phyloP scores from a whole-genome alignment of 2,797 vertebrate genomes.

The Streptopelia turtur region DNA sequence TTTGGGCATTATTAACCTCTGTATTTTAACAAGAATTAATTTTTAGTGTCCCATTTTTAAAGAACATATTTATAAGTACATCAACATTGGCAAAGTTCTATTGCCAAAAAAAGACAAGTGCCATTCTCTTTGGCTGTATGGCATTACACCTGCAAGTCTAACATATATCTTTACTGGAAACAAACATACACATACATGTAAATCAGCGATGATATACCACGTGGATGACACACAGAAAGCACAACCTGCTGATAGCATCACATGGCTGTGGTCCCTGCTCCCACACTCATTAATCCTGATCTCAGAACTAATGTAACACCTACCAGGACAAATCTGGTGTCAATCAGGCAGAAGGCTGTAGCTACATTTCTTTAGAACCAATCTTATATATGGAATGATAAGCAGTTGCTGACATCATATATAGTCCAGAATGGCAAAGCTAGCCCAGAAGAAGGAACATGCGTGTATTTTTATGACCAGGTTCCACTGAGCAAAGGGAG shows the following conservation, averaged over 20 bases:
- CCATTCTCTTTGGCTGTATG: neutral
- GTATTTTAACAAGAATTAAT: neutral
- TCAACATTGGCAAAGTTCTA: neutral
- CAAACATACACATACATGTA: fast-evolving
- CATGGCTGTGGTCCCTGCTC: neutral
- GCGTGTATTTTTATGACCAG: neutral
- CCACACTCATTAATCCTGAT: neutral
- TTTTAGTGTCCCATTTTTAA: neutral
- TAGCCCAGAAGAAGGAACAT: neutral
- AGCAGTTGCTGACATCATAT: neutral
- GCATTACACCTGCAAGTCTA: neutral
- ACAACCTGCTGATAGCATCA: neutral
- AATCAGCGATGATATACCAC: fast-evolving
- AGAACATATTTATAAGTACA: neutral
- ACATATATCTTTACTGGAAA: neutral
- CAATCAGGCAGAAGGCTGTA: neutral
- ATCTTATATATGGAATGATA: neutral
- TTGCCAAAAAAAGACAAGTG: neutral
- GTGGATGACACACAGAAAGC: neutral
- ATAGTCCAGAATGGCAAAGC: neutral
- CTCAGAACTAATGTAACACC: neutral
- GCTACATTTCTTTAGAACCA: neutral
- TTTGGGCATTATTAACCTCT: neutral
- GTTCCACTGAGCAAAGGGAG: neutral
- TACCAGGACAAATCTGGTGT: neutral